phyloP scores from a whole-genome alignment of 2,113 vertebrate genomes.

The Recurvirostra avosetta region DNA sequence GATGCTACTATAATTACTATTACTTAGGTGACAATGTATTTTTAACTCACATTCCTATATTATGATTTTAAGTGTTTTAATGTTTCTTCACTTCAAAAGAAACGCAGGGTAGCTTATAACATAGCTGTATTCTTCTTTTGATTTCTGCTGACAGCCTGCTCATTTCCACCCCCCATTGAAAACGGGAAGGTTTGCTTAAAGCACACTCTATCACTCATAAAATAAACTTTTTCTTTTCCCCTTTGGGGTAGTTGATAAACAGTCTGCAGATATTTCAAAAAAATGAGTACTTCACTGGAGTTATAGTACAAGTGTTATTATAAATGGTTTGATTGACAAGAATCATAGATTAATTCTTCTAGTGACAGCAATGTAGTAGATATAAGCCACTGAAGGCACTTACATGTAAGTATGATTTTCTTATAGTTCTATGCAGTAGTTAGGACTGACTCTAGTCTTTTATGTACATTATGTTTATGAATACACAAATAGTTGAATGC shows the following conservation, averaged over 20 bases:
- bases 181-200: neutral
- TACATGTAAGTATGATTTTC: neutral
- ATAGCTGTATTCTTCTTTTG: neutral
- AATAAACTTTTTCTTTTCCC: neutral
- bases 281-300: neutral
- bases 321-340: neutral
- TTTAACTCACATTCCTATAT: neutral
- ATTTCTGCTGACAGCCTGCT: neutral
- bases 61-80: neutral
- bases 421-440: neutral
- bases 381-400: neutral
- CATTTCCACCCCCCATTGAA: neutral
- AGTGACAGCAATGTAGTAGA: neutral
- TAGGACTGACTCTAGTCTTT: neutral
- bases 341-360: neutral
- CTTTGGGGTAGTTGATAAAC: neutral
- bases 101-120: neutral
- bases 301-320: neutral
- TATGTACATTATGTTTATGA: constrained; percentile 31
- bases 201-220: neutral
- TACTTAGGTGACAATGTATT: neutral
- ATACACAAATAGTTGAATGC: constrained; percentile 40
- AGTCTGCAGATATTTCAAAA: neutral
- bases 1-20: neutral
- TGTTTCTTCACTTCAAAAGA: neutral